Percentiles rank a stretch among this genome's conserved stretches.
phyloP scores from a whole-genome alignment of 2,113 vertebrate species.

The Dasypus novemcinctus region DNA sequence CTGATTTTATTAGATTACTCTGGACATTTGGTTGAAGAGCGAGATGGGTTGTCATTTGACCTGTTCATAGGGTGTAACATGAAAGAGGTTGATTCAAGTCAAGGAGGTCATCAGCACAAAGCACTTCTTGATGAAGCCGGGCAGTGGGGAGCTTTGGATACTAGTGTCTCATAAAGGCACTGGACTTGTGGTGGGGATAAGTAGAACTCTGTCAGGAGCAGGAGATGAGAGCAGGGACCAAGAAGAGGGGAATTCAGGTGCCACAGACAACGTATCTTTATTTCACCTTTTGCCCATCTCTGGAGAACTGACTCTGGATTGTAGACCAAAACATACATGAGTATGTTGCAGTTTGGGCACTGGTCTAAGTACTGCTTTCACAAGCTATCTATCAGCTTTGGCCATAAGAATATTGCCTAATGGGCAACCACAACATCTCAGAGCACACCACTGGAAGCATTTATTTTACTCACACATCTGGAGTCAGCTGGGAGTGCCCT shows the following conservation, averaged over 20 bases:
- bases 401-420: neutral
- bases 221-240: neutral
- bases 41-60: neutral
- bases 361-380: neutral
- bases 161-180: neutral
- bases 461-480: neutral
- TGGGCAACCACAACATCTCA: neutral
- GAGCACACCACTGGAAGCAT: neutral
- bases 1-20: neutral
- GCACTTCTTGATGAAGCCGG: neutral
- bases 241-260: neutral
- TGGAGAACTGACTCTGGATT: neutral
- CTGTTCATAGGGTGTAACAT: neutral
- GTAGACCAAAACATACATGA: neutral
- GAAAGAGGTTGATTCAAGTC: neutral
- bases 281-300: neutral
- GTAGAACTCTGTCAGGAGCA: neutral
- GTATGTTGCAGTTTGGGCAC: neutral
- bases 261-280: neutral
- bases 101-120: neutral
- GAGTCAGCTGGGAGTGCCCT: neutral
- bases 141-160: neutral
- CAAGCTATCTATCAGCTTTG: too few relatives aligned
- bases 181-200: neutral
- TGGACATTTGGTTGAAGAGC: neutral